Base-by-base conservation (phyloP, 2,888 invertebrate genomes). In the Drosophila peninsularis region DNA sequence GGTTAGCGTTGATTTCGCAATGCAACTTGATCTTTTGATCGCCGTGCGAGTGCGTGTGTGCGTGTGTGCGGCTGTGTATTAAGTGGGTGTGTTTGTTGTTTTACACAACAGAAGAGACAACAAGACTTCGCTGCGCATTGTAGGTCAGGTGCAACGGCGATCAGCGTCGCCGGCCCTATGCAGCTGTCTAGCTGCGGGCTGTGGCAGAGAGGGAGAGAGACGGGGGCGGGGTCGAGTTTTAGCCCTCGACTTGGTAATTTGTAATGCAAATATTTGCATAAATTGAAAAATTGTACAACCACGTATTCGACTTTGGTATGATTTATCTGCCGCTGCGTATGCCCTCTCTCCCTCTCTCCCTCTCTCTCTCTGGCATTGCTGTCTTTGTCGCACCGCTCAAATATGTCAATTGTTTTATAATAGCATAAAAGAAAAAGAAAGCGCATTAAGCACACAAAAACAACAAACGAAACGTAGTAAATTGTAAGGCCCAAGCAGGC, bases 211-310 rank as follows among this genome's bases (percentile, higher is more conserved):
- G 30, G 10, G n/a, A n/a, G n/a, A n/a, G 36, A 36, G 37, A n/a
- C 14, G 3, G n/a, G 7, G n/a, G 21, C 0, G 19, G 37, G 50
- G 32, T 50, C 27, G 32, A 21, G 27, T 30, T 27, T 61, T 52
- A 55, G 75, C 79, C 69, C 70, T 76, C 60, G 54, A 75, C 63
- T 82, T 76, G 73, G 77, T 76, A 86, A 82, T 88, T 73, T 64
- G 76, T 88, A 82, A 82, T 88, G 87, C 81, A 86, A 80, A 86
- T 88, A 88, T 86, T 88, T 86, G 89, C 87, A 75, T 82, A 80
- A 80, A 80, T 88, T 67, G 70, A 75, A 76, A 44, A 82, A 66
- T 71, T 82, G 55, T 74, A 62, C 62, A 78, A 64, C 83, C 82
- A 78, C 82, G 75, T 82, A 71, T 78, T 81, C 36, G 57, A 65